phyloP scores from a whole-genome alignment of 2,113 vertebrate genomes.

The Scatophagus argus region DNA sequence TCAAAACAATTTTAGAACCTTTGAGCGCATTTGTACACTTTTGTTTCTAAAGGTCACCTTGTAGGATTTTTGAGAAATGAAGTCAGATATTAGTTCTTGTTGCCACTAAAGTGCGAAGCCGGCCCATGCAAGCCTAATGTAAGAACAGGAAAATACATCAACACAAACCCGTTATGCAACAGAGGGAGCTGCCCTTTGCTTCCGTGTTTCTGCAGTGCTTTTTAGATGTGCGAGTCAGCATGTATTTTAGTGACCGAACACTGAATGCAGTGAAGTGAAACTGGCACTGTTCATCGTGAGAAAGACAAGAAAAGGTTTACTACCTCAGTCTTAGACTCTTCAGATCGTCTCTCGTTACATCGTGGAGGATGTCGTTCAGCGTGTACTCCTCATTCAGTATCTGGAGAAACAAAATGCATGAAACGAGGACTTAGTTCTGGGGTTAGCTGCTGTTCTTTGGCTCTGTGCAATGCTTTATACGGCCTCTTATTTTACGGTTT shows the following conservation, averaged over 20 bases:
- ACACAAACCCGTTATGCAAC: neutral
- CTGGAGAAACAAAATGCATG: conserved; percentile 56
- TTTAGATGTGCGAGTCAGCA: neutral
- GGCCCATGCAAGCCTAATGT: neutral
- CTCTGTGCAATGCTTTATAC: too few species aligned
- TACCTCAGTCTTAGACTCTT: conserved; percentile 96
- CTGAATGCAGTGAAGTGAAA: conserved; percentile 42
- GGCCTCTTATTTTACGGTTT: neutral
- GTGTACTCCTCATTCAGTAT: conserved; percentile 92
- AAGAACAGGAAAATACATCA: conserved; percentile 6
- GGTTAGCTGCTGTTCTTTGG: too few species aligned
- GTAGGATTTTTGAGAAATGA: neutral
- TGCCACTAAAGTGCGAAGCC: neutral
- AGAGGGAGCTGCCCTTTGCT: neutral
- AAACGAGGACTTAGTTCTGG: neutral
- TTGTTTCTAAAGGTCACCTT: neutral
- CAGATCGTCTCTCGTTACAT: conserved; percentile 94
- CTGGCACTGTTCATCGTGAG: neutral
- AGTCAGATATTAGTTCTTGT: neutral
- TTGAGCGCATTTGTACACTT: neutral
- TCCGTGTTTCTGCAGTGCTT: conserved; percentile 9
- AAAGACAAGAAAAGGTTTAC: neutral
- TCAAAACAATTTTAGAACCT: neutral
- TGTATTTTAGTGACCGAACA: neutral
- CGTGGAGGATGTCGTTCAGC: conserved; percentile 90